Evolutionary conservation across 2,113 vertebrate genomes (phyloP).

Genomic region (Nipponia nippon): DNA sequence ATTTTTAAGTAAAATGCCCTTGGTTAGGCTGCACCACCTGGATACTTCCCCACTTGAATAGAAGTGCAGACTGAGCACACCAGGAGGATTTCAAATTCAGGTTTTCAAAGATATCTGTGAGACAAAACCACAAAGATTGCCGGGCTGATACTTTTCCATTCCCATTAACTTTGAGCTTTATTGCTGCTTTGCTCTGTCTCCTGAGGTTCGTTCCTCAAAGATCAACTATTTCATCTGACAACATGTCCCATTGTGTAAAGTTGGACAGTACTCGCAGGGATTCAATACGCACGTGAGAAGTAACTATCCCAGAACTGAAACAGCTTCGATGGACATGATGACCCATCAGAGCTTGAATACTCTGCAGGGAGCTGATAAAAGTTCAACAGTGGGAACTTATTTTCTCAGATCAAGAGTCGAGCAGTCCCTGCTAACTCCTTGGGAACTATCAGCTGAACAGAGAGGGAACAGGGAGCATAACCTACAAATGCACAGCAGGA

Average conservation of each 20-base stretch:
- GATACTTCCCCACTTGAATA: not conserved
- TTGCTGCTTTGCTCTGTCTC: not conserved
- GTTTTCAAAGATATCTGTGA: not conserved
- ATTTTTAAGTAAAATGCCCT: not conserved
- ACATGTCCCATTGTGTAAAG: not conserved
- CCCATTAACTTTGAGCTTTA: not conserved
- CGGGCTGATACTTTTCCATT: not conserved
- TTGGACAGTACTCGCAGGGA: not conserved
- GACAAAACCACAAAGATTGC: not conserved
- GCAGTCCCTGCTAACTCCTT: not conserved
- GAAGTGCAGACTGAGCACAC: not conserved
- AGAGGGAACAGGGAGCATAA: accelerated
- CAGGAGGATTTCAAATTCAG: not conserved
- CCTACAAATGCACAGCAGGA: not conserved
- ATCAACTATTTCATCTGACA: not conserved
- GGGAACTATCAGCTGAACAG: not conserved
- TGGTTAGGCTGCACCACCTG: not conserved
- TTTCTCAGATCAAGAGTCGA: not conserved
- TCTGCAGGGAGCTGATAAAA: not conserved
- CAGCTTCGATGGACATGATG: not conserved
- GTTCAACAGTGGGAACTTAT: not conserved
- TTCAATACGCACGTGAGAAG: not conserved
- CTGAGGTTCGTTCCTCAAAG: not conserved
- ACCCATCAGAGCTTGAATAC: not conserved
- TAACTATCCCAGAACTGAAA: not conserved